Evolutionary conservation across 2,113 vertebrate genomes (phyloP).

Genomic region (Nicator chloris): DNA sequence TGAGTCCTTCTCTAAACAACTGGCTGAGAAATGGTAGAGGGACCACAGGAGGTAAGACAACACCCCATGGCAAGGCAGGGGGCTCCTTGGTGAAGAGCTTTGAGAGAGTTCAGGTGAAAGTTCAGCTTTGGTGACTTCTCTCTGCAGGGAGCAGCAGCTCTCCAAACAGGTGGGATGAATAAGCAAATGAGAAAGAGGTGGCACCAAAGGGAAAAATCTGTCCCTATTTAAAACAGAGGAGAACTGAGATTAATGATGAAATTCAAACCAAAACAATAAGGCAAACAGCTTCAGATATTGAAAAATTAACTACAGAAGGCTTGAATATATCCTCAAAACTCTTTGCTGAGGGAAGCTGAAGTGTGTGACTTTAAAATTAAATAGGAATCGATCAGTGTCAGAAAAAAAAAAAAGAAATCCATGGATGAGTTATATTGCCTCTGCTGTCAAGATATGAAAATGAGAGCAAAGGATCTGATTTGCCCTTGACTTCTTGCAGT

Average conservation of each 20-base stretch:
- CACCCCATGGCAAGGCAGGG: background rate
- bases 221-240: background rate
- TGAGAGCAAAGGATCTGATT: background rate
- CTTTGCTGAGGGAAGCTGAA: background rate
- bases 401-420: background rate
- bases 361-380: background rate
- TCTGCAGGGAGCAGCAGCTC: background rate
- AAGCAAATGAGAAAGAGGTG: background rate
- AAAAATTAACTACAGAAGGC: background rate
- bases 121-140: background rate
- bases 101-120: background rate
- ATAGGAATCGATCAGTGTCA: background rate
- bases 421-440: background rate
- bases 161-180: background rate
- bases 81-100: background rate
- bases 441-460: background rate
- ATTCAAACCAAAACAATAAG: background rate
- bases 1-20: background rate
- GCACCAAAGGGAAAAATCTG: background rate
- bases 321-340: background rate
- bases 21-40: background rate
- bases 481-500: background rate
- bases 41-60: constrained; percentile 3
- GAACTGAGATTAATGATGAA: background rate
- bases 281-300: background rate